A percentile compares a stretch with the other conserved stretches of the same genome.
phyloP scores from a whole-genome alignment of 2,113 vertebrate species.

The Perognathus longimembris region DNA sequence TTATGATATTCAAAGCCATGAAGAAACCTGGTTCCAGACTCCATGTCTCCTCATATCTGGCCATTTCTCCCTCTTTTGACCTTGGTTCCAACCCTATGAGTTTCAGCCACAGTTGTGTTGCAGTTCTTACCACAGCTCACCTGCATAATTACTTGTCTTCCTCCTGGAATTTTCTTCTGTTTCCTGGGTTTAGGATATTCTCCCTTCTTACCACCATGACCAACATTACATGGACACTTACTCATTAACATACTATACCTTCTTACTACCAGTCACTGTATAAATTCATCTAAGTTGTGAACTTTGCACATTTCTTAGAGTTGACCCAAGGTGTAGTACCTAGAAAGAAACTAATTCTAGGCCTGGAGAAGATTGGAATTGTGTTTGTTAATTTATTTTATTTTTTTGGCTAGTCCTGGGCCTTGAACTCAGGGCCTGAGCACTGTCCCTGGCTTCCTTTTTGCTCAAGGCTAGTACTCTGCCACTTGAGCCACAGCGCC shows the following conservation, averaged over 20 bases:
- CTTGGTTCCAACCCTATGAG: neutral
- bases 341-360: too few species aligned
- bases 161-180: neutral
- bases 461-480: too few species aligned
- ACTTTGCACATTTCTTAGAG: neutral
- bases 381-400: neutral
- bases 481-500: too few species aligned
- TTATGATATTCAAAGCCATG: neutral
- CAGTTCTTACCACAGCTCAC: neutral
- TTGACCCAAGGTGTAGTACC: neutral
- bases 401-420: too few species aligned
- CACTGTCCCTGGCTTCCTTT: too few species aligned
- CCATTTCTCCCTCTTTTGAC: neutral
- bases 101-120: neutral
- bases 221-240: neutral
- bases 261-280: neutral
- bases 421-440: too few species aligned
- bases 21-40: neutral
- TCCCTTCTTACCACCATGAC: neutral
- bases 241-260: neutral
- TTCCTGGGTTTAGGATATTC: neutral
- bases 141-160: neutral
- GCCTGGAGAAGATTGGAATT: neutral
- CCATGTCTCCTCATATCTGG: neutral
- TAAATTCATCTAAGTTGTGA: slow-evolving; percentile 44